Evolutionary conservation across 2,797 vertebrate species (phyloP).

Genomic region (Alfaro cultratus): DNA sequence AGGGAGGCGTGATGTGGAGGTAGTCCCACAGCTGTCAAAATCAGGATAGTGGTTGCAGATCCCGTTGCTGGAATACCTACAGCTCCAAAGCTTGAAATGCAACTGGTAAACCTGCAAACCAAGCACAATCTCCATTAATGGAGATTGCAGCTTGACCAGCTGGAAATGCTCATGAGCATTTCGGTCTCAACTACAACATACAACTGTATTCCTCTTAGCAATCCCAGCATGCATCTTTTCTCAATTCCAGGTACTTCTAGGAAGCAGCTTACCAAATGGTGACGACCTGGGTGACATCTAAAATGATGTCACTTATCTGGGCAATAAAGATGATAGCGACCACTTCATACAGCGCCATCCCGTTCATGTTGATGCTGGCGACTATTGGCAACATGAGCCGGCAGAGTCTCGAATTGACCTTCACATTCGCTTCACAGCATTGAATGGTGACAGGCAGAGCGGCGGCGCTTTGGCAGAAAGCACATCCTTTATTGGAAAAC

Average conservation of each 20-base stretch:
- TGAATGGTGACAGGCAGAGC: neutral
- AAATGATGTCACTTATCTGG: neutral
- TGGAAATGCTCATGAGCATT: neutral
- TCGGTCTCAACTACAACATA: neutral
- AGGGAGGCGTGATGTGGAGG: neutral
- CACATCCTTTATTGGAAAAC: neutral
- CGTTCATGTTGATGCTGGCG: neutral
- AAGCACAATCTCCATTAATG: neutral
- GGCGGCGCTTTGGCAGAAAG: neutral
- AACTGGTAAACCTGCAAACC: neutral
- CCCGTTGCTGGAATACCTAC: neutral
- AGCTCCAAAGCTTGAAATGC: neutral
- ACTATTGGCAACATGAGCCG: constrained; percentile 1
- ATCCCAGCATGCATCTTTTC: neutral
- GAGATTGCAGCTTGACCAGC: too few relatives aligned
- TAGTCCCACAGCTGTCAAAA: rapidly evolving
- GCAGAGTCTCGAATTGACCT: neutral
- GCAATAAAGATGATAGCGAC: neutral
- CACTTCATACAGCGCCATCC: neutral
- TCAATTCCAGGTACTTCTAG: neutral
- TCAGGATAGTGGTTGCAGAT: neutral
- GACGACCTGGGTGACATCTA: neutral
- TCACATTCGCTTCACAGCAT: neutral
- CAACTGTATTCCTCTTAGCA: neutral
- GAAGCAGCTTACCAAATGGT: rapidly evolving